Evolutionary conservation across 2,888 invertebrate genomes (phyloP).

Genomic region (Stenotaenia linearis): DNA sequence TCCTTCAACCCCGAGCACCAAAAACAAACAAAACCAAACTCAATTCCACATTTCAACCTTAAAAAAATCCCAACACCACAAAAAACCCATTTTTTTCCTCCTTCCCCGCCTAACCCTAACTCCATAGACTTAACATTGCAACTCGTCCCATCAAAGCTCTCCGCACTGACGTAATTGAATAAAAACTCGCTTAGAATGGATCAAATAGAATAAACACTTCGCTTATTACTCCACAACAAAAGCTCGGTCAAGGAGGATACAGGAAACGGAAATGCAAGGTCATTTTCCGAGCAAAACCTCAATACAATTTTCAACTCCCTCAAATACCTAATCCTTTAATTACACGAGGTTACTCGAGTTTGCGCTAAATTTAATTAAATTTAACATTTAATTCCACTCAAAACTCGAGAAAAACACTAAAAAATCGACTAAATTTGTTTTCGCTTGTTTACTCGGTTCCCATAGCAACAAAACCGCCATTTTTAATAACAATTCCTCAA

Average conservation of each 20-base stretch:
- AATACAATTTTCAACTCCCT: not conserved
- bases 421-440: too few relatives aligned
- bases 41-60: too few relatives aligned
- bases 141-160: too few relatives aligned
- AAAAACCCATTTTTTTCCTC: not conserved
- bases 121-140: too few relatives aligned
- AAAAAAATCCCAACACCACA: not conserved
- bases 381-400: not conserved
- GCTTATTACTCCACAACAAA: too few relatives aligned
- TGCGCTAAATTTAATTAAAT: not conserved
- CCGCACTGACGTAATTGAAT: too few relatives aligned
- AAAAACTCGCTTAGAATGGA: too few relatives aligned
- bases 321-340: not conserved
- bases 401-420: too few relatives aligned
- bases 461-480: not conserved
- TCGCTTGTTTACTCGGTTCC: not conserved
- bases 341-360: not conserved
- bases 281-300: not conserved
- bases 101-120: too few relatives aligned
- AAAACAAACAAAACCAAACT: too few relatives aligned
- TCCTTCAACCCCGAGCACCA: too few relatives aligned
- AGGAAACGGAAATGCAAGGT: conserved; percentile 10
- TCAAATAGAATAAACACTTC: not conserved
- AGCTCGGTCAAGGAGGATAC: not conserved
- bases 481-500: too few relatives aligned